These are phyloP conservation scores for Scaptomyza reducta DNA, from an alignment of 2,888 invertebrate species.

Conservation along the genomic window DNA sequence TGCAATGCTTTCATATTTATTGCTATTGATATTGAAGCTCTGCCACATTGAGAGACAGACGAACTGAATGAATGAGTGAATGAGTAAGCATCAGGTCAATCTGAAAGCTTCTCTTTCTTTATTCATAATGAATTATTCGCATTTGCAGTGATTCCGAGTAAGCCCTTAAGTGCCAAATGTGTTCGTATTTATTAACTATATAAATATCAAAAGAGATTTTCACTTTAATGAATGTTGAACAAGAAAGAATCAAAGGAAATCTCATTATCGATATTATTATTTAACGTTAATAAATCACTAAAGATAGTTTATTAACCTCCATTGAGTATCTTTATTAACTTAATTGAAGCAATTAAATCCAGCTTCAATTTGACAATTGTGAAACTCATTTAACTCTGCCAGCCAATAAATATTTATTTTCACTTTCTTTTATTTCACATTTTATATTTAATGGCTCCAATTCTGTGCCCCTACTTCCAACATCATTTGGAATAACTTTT, in stretches of 20 bases:
- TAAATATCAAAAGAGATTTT: conserved; percentile 11
- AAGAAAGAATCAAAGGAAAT: not conserved
- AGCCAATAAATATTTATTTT: not conserved
- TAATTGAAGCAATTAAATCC: not conserved
- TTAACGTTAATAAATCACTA: not conserved
- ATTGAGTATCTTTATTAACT: not conserved
- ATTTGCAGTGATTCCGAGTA: conserved; percentile 16
- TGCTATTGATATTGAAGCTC: conserved; percentile 36
- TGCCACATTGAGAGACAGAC: conserved; percentile 20
- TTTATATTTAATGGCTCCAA: not conserved
- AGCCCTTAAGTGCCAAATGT: conserved; percentile 34
- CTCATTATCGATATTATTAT: not conserved
- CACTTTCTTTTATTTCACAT: not conserved
- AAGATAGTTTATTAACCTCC: not conserved
- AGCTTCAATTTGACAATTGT: not conserved
- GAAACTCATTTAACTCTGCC: not conserved
- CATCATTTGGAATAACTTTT: conserved; percentile 30
- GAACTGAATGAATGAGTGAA: not conserved
- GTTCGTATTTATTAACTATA: conserved; percentile 6
- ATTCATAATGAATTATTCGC: conserved; percentile 28
- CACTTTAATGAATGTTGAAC: conserved; percentile 5
- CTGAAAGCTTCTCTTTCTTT: conserved; percentile 21
- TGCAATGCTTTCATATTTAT: conserved; percentile 50
- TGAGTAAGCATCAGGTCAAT: conserved; percentile 24
- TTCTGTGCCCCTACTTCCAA: not conserved